A percentile compares a stretch with the other conserved stretches of the same genome.
Evolutionary conservation across 2,113 vertebrate species (phyloP).

Genomic region (Narcine bancroftii): DNA sequence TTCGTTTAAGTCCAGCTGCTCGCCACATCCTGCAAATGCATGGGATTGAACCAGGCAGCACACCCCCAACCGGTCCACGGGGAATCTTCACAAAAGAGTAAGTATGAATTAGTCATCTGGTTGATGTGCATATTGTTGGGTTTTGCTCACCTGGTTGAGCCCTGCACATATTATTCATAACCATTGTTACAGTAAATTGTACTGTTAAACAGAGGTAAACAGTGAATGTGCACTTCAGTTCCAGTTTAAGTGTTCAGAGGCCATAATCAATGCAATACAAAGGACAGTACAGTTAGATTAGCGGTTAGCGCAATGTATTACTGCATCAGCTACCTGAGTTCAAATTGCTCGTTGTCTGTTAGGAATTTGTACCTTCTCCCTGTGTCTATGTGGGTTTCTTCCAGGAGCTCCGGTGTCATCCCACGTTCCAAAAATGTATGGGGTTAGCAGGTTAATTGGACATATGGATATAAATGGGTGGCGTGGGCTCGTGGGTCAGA

Average conservation of each 20-base stretch:
- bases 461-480: too few relatives aligned
- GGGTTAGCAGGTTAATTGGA: too few relatives aligned
- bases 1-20: conserved; percentile 87
- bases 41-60: conserved; percentile 63
- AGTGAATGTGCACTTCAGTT: neutral
- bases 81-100: conserved; percentile 94
- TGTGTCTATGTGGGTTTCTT: too few relatives aligned
- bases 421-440: too few relatives aligned
- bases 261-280: neutral
- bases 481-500: too few relatives aligned
- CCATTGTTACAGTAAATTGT: neutral
- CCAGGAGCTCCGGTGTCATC: too few relatives aligned
- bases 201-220: neutral
- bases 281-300: too few relatives aligned
- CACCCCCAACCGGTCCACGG: conserved; percentile 72
- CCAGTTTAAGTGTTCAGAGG: neutral
- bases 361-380: too few relatives aligned
- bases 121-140: neutral
- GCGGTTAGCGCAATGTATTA: too few relatives aligned
- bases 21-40: conserved; percentile 80
- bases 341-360: too few relatives aligned
- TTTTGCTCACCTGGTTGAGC: neutral
- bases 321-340: too few relatives aligned
- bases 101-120: conserved; percentile 44
- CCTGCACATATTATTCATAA: neutral